A percentile compares a stretch with the other conserved stretches of the same genome.
Conservation (phyloP, 2,113 vertebrate species). For the Phalacrocorax carbo region DNA sequence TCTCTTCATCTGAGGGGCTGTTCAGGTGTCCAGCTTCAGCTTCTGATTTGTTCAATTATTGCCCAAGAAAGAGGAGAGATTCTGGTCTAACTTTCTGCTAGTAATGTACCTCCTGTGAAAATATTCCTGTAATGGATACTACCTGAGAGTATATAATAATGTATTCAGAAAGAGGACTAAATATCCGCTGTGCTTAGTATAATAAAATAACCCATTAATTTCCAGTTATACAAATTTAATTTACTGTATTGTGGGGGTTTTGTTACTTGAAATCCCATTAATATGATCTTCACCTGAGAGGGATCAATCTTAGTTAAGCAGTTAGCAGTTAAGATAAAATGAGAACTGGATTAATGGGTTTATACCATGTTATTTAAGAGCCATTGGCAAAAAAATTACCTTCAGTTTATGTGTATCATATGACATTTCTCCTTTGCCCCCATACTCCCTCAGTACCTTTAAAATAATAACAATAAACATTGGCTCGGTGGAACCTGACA, state of each 20-base stretch:
- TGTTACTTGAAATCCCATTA: not conserved
- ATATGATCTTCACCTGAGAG: not conserved
- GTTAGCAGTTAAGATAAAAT: not conserved
- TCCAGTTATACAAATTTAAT: not conserved
- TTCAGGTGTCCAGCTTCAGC: not conserved
- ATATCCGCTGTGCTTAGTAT: not conserved
- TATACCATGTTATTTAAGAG: not conserved
- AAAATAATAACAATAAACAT: not conserved
- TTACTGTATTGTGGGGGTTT: not conserved
- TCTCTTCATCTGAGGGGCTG: not conserved
- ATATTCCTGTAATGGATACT: not conserved
- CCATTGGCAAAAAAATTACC: not conserved
- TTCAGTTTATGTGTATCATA: not conserved
- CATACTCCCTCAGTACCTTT: not conserved
- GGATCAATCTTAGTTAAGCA: not conserved
- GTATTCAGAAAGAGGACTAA: not conserved
- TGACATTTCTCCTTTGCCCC: not conserved
- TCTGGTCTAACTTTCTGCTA: not conserved
- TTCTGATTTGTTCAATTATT: not conserved
- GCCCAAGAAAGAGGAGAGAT: not conserved
- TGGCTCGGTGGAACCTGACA: not conserved
- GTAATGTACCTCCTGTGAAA: not conserved
- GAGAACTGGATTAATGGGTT: not conserved
- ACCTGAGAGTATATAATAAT: not conserved
- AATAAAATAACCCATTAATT: slow-evolving; percentile 31